Evolutionary conservation across 2,888 invertebrate genomes (phyloP), one percentile per base, ranked within the genome.

Genomic region (Synergus laeviventris): DNA sequence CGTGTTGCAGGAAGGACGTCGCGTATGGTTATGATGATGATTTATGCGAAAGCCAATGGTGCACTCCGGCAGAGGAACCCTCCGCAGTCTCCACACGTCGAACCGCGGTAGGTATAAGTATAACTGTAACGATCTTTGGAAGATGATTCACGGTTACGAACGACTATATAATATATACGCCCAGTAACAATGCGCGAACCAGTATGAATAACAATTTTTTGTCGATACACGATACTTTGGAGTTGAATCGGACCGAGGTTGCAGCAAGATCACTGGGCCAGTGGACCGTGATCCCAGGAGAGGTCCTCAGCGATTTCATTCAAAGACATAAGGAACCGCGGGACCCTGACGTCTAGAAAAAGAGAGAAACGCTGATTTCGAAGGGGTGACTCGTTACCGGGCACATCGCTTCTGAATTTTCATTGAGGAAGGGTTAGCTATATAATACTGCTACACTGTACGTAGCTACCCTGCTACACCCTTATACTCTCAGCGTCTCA

Each of bases 171-270:
- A 77, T 77, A 74, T 74, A 77, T 77, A 74, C 74, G 66, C 66
- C 18, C 61, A 60, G 76, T 74, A 77, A 74, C 77, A 77, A 77
- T 74, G 77, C 77, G 70, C 70, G 74, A 73, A 77, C 74, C 70
- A 60, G 74, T 73, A 74, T 74, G 77, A 74, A 77, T 77, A 77
- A 77, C 77, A 83, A 80, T 83, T 84, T 83, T 81, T 81, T 87
- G 79, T 78, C 84, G 87, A 87, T 86, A 87, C 84, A 83, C 78
- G 87, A 87, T 87, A 87, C 87, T 87, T 87, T 86, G 79, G 81
- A 45, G 70, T 70, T 79, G 83, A 81, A 81, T 79, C 78, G 79
- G 78, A 76, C 80, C 82, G 74, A 77, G 76, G 80, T 75, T 76
- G 74, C 64, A 75, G 64, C 73, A 56, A 61, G 73, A 77, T 38